phyloP scores from a whole-genome alignment of 2,797 vertebrate species.

The Distichodus sexfasciatus region DNA sequence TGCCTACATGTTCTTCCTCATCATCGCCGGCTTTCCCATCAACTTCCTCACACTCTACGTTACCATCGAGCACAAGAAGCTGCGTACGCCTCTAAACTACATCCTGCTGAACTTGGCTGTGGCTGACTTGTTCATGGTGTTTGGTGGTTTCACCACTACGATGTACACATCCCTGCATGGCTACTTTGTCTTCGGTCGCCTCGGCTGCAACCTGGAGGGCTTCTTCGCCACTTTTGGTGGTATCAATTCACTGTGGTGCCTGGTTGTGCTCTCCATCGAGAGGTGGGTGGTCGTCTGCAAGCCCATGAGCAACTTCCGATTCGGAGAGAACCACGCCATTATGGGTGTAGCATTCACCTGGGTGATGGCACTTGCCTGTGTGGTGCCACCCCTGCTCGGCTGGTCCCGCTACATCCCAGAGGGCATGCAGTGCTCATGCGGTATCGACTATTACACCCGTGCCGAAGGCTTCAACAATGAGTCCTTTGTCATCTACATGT shows the following conservation, averaged over 20 bases:
- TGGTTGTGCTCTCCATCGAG: slow-evolving; percentile 92
- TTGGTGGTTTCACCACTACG: slow-evolving; percentile 91
- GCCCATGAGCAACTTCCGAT: slow-evolving; percentile 97
- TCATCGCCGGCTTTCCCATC: slow-evolving; percentile 88
- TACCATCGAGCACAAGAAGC: slow-evolving; percentile 97
- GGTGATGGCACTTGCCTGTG: slow-evolving; percentile 83
- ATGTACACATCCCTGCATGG: slow-evolving; percentile 91
- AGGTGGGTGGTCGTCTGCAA: slow-evolving; percentile 96
- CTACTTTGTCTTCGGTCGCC: slow-evolving; percentile 90
- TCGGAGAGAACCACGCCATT: slow-evolving; percentile 89
- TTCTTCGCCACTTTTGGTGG: slow-evolving; percentile 94
- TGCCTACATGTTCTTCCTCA: slow-evolving; percentile 95
- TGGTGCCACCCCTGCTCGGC: slow-evolving; percentile 83
- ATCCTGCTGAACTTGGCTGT: slow-evolving; percentile 93
- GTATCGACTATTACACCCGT: slow-evolving; percentile 94
- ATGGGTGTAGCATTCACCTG: slow-evolving; percentile 86
- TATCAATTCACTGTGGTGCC: slow-evolving; percentile 89
- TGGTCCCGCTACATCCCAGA: slow-evolving; percentile 97
- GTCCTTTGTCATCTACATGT: slow-evolving; percentile 98
- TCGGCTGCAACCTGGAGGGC: slow-evolving; percentile 90
- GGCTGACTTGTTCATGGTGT: slow-evolving; percentile 93
- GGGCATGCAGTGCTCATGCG: slow-evolving; percentile 96
- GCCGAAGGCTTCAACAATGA: slow-evolving; percentile 90
- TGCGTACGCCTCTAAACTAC: slow-evolving; percentile 94
- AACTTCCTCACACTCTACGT: slow-evolving; percentile 97